Percentiles rank a stretch among this genome's conserved stretches.
These are phyloP conservation scores for Ceratina calcarata DNA, from an alignment of 1,140 invertebrate genomes.

Conservation along the genomic window DNA sequence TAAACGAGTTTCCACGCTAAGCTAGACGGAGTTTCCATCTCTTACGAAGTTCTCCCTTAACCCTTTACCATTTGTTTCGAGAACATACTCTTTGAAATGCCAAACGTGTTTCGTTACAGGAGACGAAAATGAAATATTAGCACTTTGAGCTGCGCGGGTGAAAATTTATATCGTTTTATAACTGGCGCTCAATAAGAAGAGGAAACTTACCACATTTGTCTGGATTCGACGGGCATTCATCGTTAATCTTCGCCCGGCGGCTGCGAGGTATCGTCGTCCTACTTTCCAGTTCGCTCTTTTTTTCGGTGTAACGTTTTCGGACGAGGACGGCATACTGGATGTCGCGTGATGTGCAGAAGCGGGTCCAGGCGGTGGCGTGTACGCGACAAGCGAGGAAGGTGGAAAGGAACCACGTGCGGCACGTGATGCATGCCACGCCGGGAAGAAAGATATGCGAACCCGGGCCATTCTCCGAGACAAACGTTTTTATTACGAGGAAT, in stretches of 20 bases:
- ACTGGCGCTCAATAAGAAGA: too few species aligned
- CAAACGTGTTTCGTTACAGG: too few species aligned
- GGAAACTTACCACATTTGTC: too few species aligned
- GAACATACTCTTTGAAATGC: too few species aligned
- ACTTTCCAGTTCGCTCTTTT: slow-evolving; percentile 6
- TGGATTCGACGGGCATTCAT: neutral
- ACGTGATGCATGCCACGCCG: slow-evolving; percentile 22
- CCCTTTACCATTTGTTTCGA: neutral
- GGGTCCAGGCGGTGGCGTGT: neutral
- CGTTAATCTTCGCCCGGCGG: neutral
- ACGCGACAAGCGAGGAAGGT: neutral
- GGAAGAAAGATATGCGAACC: slow-evolving; percentile 58
- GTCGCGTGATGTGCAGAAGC: neutral
- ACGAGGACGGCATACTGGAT: neutral
- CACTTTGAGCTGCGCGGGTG: too few species aligned
- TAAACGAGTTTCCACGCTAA: neutral
- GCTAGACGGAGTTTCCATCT: too few species aligned
- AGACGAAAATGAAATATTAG: too few species aligned
- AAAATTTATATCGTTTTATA: too few species aligned
- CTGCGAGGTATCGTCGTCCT: neutral
- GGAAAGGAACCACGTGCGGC: slow-evolving; percentile 7
- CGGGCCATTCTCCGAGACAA: slow-evolving; percentile 67
- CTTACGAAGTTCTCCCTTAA: neutral
- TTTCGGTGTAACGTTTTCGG: neutral
- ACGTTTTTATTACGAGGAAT: slow-evolving; percentile 76